Conservation (phyloP, 1,140 invertebrate species). For the Zeugodacus cucurbitae region DNA sequence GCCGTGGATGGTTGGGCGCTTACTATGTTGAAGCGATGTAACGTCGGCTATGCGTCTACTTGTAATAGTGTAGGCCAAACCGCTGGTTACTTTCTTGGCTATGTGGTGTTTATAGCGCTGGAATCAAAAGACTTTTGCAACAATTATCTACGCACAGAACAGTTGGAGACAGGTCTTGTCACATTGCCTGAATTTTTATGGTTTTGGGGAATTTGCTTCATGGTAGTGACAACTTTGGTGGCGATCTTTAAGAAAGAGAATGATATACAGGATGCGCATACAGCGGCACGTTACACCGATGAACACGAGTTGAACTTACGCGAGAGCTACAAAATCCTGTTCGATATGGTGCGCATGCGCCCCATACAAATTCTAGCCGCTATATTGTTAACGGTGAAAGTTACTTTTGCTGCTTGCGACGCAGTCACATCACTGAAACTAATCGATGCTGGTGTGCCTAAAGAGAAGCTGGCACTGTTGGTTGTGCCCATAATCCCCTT, state of each 20-base stretch:
- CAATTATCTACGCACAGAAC: slow-evolving; percentile 82
- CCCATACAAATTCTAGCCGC: slow-evolving; percentile 81
- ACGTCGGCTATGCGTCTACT: slow-evolving; percentile 98
- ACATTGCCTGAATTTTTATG: slow-evolving; percentile 91
- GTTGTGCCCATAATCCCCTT: slow-evolving; percentile 93
- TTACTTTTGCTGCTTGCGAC: slow-evolving; percentile 96
- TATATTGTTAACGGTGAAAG: slow-evolving; percentile 92
- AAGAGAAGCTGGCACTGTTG: slow-evolving; percentile 92
- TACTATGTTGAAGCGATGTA: slow-evolving; percentile 96
- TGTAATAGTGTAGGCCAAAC: slow-evolving; percentile 99
- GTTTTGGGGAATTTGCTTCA: slow-evolving; percentile 95
- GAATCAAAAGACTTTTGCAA: slow-evolving; percentile 98
- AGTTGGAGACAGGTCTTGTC: slow-evolving; percentile 80
- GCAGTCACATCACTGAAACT: slow-evolving; percentile 94
- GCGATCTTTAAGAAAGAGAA: slow-evolving; percentile 91
- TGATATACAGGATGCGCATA: slow-evolving; percentile 63
- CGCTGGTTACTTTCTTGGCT: slow-evolving; percentile 96
- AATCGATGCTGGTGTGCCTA: slow-evolving; percentile 94
- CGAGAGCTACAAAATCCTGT: slow-evolving; percentile 87
- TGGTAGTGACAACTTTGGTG: slow-evolving; percentile 90
- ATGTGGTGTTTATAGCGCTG: slow-evolving; percentile 96
- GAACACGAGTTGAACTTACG: slow-evolving; percentile 74
- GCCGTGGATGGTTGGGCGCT: slow-evolving; percentile 99
- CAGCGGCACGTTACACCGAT: slow-evolving; percentile 64
- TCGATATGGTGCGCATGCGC: slow-evolving; percentile 85